These are phyloP conservation scores for Lamprotornis superbus DNA, from an alignment of 2,113 vertebrate genomes.

Conservation along the genomic window DNA sequence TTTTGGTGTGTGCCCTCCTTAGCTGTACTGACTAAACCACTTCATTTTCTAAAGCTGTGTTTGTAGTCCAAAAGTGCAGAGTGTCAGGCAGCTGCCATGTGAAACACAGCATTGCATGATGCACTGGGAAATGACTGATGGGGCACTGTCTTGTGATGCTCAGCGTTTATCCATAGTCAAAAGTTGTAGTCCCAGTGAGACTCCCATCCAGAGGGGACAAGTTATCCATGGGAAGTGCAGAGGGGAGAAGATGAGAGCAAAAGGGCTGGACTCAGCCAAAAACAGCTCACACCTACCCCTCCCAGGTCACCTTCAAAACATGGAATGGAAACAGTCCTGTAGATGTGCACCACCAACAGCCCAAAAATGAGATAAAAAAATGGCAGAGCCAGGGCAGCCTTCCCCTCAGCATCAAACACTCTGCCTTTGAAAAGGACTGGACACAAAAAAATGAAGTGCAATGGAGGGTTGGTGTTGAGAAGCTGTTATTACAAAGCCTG, in stretches of 20 bases:
- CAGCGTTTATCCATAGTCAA: background rate
- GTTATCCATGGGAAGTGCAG: background rate
- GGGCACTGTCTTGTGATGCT: background rate
- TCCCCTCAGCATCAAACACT: background rate
- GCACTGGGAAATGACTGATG: background rate
- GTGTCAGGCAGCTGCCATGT: background rate
- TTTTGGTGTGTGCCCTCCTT: background rate
- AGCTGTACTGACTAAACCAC: background rate
- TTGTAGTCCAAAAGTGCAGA: background rate
- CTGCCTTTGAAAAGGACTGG: background rate
- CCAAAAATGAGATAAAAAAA: background rate
- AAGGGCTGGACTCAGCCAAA: background rate
- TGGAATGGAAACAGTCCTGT: background rate
- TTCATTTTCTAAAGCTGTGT: background rate
- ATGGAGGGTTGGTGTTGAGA: background rate
- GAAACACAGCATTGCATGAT: background rate
- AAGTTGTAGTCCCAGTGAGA: background rate
- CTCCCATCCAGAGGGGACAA: background rate
- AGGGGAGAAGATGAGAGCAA: background rate
- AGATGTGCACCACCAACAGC: background rate
- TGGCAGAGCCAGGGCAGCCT: background rate
- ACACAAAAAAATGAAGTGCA: background rate
- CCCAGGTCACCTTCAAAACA: background rate
- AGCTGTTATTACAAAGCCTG: background rate
- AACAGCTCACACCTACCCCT: accelerated